A percentile compares a stretch with the other conserved stretches of the same genome.
Conservation (phyloP, 2,888 invertebrate genomes). For the Heliconius erato region DNA sequence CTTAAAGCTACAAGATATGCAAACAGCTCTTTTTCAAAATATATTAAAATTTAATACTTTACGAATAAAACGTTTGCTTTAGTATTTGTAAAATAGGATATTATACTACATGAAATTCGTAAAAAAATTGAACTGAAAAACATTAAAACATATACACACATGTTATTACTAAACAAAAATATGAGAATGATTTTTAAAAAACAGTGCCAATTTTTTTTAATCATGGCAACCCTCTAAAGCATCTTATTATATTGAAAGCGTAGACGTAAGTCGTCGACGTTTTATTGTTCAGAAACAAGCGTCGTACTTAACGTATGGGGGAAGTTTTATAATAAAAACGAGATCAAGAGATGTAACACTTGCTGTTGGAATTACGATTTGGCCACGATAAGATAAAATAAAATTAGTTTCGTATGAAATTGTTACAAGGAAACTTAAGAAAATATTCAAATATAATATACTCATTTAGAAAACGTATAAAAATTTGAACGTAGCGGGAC, state of each 20-base stretch:
- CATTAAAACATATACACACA: neutral
- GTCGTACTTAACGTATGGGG: constrained; percentile 26
- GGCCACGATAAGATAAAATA: neutral
- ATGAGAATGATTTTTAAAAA: neutral
- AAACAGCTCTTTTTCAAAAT: no score
- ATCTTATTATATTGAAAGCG: constrained; percentile 39
- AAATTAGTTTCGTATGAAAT: neutral
- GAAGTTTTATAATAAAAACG: constrained; percentile 31
- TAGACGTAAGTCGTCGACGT: constrained; percentile 37
- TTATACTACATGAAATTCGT: no score
- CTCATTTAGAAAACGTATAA: no score
- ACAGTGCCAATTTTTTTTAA: constrained; percentile 4
- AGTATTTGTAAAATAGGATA: no score
- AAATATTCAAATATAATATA: no score
- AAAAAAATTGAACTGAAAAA: no score
- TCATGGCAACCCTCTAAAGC: constrained; percentile 25
- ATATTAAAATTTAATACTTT: no score
- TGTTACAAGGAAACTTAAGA: neutral
- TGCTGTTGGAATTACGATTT: neutral
- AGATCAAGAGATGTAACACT: constrained; percentile 18
- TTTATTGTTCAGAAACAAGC: constrained; percentile 35
- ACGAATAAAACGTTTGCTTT: no score
- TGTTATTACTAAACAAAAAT: neutral
- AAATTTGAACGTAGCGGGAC: no score
- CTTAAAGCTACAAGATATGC: no score